A percentile compares a stretch with the other conserved stretches of the same genome.
These are phyloP conservation scores for Oxyteleia sp. DNA, from an alignment of 2,888 invertebrate species.

Conservation along the genomic window DNA sequence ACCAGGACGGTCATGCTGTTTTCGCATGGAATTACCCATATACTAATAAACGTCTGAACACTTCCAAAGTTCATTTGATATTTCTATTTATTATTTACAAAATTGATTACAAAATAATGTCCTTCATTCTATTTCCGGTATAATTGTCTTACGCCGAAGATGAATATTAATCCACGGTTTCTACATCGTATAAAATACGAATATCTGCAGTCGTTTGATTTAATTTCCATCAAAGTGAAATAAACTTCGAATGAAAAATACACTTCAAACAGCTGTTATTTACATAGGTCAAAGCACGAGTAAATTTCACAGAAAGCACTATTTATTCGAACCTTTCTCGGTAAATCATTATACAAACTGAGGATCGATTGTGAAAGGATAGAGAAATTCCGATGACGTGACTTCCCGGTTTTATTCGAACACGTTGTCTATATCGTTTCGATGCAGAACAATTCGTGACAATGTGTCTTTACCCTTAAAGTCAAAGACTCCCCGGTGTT, in stretches of 20 bases:
- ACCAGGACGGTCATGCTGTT: too few relatives aligned
- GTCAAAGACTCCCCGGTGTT: too few relatives aligned
- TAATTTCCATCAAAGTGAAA: neutral
- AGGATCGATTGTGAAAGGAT: slow-evolving; percentile 50
- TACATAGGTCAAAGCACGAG: slow-evolving; percentile 38
- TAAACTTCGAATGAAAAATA: neutral
- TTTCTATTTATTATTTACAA: too few relatives aligned
- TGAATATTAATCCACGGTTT: too few relatives aligned
- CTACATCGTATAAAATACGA: too few relatives aligned
- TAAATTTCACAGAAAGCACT: slow-evolving; percentile 44
- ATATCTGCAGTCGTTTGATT: too few relatives aligned
- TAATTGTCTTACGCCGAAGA: too few relatives aligned
- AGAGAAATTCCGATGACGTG: slow-evolving; percentile 62
- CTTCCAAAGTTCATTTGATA: too few relatives aligned
- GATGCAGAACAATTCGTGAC: slow-evolving; percentile 59
- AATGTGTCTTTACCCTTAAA: slow-evolving; percentile 51
- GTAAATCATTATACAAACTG: slow-evolving; percentile 59
- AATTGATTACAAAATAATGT: too few relatives aligned
- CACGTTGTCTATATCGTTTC: slow-evolving; percentile 45
- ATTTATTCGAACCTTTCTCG: slow-evolving; percentile 36
- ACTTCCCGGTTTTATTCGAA: slow-evolving; percentile 55
- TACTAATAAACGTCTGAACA: too few relatives aligned
- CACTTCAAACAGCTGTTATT: slow-evolving; percentile 21
- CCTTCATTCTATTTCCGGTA: too few relatives aligned
- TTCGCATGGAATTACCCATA: too few relatives aligned